Conservation (phyloP, 2,888 invertebrate genomes). For the Apocheima hispidaria region DNA sequence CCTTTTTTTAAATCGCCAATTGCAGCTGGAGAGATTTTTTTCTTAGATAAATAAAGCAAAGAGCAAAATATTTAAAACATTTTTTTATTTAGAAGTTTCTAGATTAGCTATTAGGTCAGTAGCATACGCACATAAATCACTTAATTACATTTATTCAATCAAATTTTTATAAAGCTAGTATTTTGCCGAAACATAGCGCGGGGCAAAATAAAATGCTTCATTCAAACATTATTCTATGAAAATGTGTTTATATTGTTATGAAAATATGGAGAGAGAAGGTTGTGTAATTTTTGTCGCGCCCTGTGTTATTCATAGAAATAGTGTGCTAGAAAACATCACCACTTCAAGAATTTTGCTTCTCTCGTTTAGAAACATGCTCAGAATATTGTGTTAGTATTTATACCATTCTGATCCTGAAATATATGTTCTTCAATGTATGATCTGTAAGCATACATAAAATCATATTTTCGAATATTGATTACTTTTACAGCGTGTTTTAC, state of each 20-base stretch:
- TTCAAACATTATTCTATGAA: slow-evolving; percentile 3
- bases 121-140: slow-evolving; percentile 30
- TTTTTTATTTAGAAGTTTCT: slow-evolving; percentile 19
- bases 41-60: slow-evolving; percentile 21
- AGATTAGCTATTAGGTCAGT: slow-evolving; percentile 27
- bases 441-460: background rate
- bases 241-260: slow-evolving; percentile 4
- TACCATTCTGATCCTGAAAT: too few species aligned
- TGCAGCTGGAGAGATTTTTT: slow-evolving; percentile 48
- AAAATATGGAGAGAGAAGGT: slow-evolving; percentile 33
- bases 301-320: slow-evolving; percentile 25
- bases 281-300: slow-evolving; percentile 34
- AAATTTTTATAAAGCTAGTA: slow-evolving; percentile 8
- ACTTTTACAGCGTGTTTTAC: background rate
- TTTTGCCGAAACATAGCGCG: slow-evolving; percentile 30
- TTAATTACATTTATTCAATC: slow-evolving; percentile 8
- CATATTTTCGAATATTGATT: too few species aligned
- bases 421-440: too few species aligned
- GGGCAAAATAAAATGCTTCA: slow-evolving; percentile 26
- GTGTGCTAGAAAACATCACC: background rate
- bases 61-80: slow-evolving; percentile 3
- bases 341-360: slow-evolving; percentile 11
- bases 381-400: too few species aligned
- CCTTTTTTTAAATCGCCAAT: slow-evolving; percentile 45
- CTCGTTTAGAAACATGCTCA: too few species aligned